phyloP scores from a whole-genome alignment of 1,140 invertebrate species.

The Drosophila pseudoobscura region DNA sequence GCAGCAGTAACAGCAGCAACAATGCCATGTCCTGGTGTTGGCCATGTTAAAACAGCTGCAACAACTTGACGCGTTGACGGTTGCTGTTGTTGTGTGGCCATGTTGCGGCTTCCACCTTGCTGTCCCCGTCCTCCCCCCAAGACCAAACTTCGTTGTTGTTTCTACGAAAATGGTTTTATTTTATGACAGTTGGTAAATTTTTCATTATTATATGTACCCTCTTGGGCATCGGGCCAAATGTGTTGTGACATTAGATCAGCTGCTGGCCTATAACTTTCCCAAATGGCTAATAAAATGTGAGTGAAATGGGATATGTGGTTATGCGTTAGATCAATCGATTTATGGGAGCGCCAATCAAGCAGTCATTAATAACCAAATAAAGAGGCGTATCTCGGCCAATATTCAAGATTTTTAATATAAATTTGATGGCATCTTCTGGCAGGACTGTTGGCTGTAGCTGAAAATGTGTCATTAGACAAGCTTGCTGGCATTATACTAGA shows the following conservation, averaged over 20 bases:
- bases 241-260: constrained; percentile 61
- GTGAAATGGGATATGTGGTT: constrained; percentile 27
- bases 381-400: too few relatives aligned
- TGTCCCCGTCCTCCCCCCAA: background rate
- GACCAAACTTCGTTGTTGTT: constrained; percentile 17
- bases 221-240: constrained; percentile 9
- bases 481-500: background rate
- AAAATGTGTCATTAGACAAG: too few relatives aligned
- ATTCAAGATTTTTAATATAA: background rate
- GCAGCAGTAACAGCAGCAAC: constrained; percentile 22
- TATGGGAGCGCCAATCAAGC: background rate
- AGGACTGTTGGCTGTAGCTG: too few relatives aligned
- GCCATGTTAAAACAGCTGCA: constrained; percentile 65
- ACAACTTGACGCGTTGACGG: constrained; percentile 60
- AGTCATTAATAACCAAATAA: too few relatives aligned
- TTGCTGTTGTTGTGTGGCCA: constrained; percentile 24
- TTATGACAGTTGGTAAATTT: constrained; percentile 56
- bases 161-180: constrained; percentile 55
- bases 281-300: constrained; percentile 59
- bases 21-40: constrained; percentile 22
- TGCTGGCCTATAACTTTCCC: constrained; percentile 40
- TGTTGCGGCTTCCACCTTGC: constrained; percentile 30
- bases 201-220: constrained; percentile 16
- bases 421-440: background rate
- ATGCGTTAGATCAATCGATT: constrained; percentile 16